These are phyloP conservation scores for Labeo calbasu DNA, from an alignment of 2,797 vertebrate species.

Conservation along the genomic window DNA sequence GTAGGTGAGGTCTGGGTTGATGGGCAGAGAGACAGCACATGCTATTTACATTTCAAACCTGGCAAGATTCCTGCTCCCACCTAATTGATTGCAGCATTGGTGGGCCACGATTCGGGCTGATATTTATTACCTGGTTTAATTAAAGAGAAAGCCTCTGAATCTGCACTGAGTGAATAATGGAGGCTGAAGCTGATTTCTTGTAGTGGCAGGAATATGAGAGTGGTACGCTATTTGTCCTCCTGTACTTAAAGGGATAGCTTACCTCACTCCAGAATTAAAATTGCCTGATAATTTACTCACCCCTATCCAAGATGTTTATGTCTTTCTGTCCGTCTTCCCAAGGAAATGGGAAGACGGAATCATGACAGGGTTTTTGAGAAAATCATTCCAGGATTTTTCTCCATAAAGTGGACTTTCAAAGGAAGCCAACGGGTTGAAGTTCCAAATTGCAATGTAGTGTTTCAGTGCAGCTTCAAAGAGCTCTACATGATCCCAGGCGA, in stretches of 20 bases:
- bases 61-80: slow-evolving; percentile 52
- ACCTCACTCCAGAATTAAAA: too few species aligned
- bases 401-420: too few species aligned
- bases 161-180: slow-evolving; percentile 52
- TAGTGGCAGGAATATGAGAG: not conserved
- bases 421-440: too few species aligned
- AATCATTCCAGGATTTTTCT: too few species aligned
- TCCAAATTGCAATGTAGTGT: too few species aligned
- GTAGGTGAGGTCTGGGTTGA: slow-evolving; percentile 50
- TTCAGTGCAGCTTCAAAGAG: too few species aligned
- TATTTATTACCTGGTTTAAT: slow-evolving; percentile 72
- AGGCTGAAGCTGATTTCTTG: slow-evolving; percentile 38
- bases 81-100: slow-evolving; percentile 66
- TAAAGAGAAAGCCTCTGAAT: slow-evolving; percentile 66
- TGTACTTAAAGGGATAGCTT: not conserved
- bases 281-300: too few species aligned
- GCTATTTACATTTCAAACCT: slow-evolving; percentile 67
- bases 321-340: too few species aligned
- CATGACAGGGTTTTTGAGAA: too few species aligned
- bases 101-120: slow-evolving; percentile 57
- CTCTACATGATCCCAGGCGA: too few species aligned
- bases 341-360: too few species aligned
- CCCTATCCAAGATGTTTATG: too few species aligned
- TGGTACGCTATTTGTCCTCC: not conserved
- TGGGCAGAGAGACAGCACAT: slow-evolving; percentile 53